Evolutionary conservation across 2,113 vertebrate species (phyloP), one percentile per base, ranked within the genome.

Genomic region (Arothron firmamentum): DNA sequence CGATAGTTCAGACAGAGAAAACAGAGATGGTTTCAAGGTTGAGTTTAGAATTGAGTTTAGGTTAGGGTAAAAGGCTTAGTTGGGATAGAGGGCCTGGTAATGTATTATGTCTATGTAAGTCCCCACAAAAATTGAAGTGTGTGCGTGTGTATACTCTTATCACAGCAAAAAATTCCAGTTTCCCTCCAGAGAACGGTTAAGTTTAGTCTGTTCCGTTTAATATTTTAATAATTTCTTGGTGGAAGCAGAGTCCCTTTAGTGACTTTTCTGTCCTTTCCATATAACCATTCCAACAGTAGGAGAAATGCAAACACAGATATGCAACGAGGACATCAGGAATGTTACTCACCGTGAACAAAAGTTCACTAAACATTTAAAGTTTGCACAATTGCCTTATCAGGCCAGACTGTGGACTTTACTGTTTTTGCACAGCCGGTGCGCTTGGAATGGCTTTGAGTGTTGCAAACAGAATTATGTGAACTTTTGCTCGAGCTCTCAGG

Each of bases 251-350:
- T 12, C 4, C 53, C n/a, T 56, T 42, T 34, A 52, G 12, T 28
- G 5, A 31, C 42, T 62, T 48, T 38, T 52, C 20, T 59, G 56
- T 70, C 25, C 52, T 81, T 65, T 64, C 16, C 23, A 45, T 55
- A 8, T 20, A 57, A 9, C 20, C n/a, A 31, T 56, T 67, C 52
- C 52, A 21, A 65, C 57, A 66, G 51, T 9, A 25, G 23, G 15
- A 28, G 50, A 59, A 69, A 64, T 70, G 50, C 62, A 74, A 78
- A 74, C 50, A 70, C 67, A 69, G 67, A 75, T 70, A 63, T 15
- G 9, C 45, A 34, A 31, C 72, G 72, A 82, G 72, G 65, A 70
- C 65, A 66, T 72, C 65, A 75, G 59, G 66, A 78, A 80, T 76
- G 70, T 81, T 47, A 67, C 46, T 65, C 20, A 41, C 17, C 51